Base-by-base conservation (phyloP, 2,113 vertebrate genomes). In the Thymallus thymallus region DNA sequence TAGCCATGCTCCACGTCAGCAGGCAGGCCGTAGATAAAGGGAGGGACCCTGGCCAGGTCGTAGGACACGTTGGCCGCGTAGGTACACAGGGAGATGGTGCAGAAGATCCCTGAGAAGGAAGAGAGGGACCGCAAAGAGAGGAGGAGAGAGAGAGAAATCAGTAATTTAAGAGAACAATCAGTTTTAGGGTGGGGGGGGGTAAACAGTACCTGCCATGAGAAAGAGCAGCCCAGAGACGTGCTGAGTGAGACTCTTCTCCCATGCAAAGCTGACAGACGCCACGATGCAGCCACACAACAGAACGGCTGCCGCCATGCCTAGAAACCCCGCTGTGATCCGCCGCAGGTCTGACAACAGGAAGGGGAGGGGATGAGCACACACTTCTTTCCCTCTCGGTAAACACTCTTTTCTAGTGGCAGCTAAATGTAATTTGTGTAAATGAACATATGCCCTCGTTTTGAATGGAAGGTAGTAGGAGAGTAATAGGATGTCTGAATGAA, bases 71-170 rank as follows among this genome's bases (percentile, higher is more conserved):
- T 94, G 79, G 91, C 92, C 13, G 92, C 90, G 0, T 93, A 94
- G 41, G 90, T 91, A 79, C 93, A 94, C 73, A 93, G 89, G 64
- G 93, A 94, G 77, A 94, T 89, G 78, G 91, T 92, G 86, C 93
- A 93, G 87, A 95, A 94, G 74, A 92, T 92, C 45, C 91, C 93
- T 94, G 67, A 22, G 68, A 46, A 22, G 45, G 32, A 64, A 46
- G 45, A 46, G 45, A 45, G 35, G 30, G 16, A 3, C 12, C 13
- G 2, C 35, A 41, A 41, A 18, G 16, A 35, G 16, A 35, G 16
- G 14, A 7, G 13, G 64, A 35, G 29, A 41, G 62, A 1, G 30
- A 30, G 18, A n/a, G 6, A 66, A 9, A 26, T 18, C n/a, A 24
- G 14, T 22, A 26, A 10, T 69, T 23, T 24, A 24, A 22, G 18